Evolutionary conservation across 1,140 invertebrate species (phyloP).

Genomic region (Eueides isabella): DNA sequence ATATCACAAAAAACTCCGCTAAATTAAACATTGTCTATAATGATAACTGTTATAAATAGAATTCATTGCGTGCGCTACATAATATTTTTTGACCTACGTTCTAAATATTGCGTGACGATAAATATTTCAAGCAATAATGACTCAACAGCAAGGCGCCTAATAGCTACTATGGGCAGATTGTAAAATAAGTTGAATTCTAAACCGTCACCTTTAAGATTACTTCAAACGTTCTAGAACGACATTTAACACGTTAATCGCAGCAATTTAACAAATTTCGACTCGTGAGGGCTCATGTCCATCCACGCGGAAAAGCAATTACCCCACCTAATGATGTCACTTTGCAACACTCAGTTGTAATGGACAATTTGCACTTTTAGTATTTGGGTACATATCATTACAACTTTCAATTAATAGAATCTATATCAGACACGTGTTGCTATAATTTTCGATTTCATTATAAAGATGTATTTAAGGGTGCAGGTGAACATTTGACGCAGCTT

Average conservation of each 20-base stretch:
- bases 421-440: not conserved
- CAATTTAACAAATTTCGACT: constrained; percentile 74
- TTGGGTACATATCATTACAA: not conserved
- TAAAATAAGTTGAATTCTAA: constrained; percentile 32
- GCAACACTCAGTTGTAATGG: constrained; percentile 63
- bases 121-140: constrained; percentile 10
- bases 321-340: constrained; percentile 76
- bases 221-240: constrained; percentile 63
- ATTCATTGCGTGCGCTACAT: not conserved
- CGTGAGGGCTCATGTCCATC: constrained; percentile 56
- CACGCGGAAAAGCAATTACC: constrained; percentile 79
- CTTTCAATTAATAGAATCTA: not conserved
- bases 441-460: not conserved
- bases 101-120: constrained; percentile 16
- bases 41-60: constrained; percentile 9
- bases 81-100: constrained; percentile 3
- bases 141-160: constrained; percentile 2
- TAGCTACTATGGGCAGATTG: not conserved
- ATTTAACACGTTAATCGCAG: constrained; percentile 75
- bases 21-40: not conserved
- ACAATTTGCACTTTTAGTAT: constrained; percentile 55
- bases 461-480: constrained; percentile 7
- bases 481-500: constrained; percentile 48
- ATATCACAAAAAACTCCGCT: not conserved
- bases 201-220: constrained; percentile 46